Evolutionary conservation across 2,888 invertebrate genomes (phyloP).

Genomic region (Ecliptopera silaceata): DNA sequence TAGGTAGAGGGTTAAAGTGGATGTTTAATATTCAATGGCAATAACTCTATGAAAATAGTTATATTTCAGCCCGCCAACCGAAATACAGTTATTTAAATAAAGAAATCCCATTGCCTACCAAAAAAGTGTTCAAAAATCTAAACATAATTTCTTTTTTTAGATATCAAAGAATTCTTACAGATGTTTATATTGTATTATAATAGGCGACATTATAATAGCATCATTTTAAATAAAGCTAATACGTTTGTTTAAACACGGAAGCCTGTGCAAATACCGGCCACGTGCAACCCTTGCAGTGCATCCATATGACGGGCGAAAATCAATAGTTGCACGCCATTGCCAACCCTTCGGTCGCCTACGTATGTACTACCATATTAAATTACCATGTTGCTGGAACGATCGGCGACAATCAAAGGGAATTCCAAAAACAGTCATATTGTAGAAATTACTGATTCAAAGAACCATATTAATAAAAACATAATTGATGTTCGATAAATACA

Average conservation of each 20-base stretch:
- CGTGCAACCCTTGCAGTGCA: constrained; percentile 38
- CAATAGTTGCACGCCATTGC: constrained; percentile 37
- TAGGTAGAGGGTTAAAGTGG: too few relatives aligned
- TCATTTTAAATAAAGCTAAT: constrained; percentile 28
- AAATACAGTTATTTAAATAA: too few relatives aligned
- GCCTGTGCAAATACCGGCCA: constrained; percentile 27
- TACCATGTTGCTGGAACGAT: constrained; percentile 31
- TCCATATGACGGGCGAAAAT: constrained; percentile 39
- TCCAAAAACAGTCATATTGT: constrained; percentile 9
- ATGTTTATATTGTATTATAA: background rate
- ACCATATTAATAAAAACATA: too few relatives aligned
- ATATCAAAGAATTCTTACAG: background rate
- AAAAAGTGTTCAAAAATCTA: too few relatives aligned
- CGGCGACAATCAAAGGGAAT: constrained; percentile 31
- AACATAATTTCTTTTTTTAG: background rate
- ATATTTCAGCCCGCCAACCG: too few relatives aligned
- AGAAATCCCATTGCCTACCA: too few relatives aligned
- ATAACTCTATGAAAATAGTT: too few relatives aligned
- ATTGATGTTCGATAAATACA: too few relatives aligned
- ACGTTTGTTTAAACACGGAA: constrained; percentile 31
- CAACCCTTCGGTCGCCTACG: constrained; percentile 21
- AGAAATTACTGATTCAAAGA: background rate
- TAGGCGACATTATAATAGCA: background rate
- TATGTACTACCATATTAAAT: constrained; percentile 34
- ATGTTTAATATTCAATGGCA: too few relatives aligned